Conservation (phyloP, 2,888 invertebrate genomes). For the Trichopoda pennipes region DNA sequence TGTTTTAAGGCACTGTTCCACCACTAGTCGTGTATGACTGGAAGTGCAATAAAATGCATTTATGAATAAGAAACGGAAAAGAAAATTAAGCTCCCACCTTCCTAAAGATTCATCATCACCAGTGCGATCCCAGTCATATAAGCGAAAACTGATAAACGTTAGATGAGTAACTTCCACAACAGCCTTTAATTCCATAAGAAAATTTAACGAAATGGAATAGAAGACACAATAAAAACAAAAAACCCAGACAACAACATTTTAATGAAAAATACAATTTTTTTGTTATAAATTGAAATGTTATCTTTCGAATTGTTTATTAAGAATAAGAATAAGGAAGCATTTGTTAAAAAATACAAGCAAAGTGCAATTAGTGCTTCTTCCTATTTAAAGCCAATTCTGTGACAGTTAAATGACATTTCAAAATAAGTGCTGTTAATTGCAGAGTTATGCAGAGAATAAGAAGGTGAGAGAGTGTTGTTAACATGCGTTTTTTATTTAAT, state of each 20-base stretch:
- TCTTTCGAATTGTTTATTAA: too few relatives aligned
- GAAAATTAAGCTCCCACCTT: slow-evolving; percentile 89
- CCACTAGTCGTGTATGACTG: too few relatives aligned
- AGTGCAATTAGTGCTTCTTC: neutral
- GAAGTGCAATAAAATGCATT: neutral
- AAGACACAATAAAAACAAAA: slow-evolving; percentile 5
- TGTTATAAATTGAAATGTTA: too few relatives aligned
- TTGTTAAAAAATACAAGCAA: neutral
- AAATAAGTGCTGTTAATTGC: slow-evolving; percentile 7
- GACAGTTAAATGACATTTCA: slow-evolving; percentile 4
- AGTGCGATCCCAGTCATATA: slow-evolving; percentile 96
- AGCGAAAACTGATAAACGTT: slow-evolving; percentile 84
- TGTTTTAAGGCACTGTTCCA: too few relatives aligned
- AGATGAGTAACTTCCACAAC: slow-evolving; percentile 83
- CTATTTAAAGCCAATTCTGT: neutral
- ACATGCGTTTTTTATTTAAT: slow-evolving; percentile 29
- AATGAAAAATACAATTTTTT: neutral
- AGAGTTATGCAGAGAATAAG: neutral
- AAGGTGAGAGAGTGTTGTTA: neutral
- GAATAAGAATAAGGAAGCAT: too few relatives aligned
- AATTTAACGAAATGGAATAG: neutral
- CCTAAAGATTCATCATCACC: slow-evolving; percentile 96
- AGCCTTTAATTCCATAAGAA: slow-evolving; percentile 79
- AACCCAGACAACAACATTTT: slow-evolving; percentile 35
- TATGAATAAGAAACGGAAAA: slow-evolving; percentile 29